These are phyloP conservation scores for Carcinoscorpius rotundicauda DNA, from an alignment of 1,140 invertebrate genomes.

Conservation along the genomic window DNA sequence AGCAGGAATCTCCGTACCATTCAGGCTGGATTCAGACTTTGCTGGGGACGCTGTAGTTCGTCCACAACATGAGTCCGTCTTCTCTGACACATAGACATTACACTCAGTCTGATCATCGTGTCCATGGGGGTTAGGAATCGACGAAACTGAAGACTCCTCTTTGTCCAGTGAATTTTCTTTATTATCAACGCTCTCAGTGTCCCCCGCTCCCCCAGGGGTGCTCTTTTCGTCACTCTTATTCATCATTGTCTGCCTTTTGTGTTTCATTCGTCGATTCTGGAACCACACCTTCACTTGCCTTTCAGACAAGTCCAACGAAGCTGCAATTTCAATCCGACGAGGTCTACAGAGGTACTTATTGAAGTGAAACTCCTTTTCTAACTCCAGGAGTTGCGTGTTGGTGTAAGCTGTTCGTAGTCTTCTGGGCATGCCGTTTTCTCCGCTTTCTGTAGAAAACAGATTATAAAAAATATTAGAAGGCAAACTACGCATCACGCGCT, in stretches of 20 bases:
- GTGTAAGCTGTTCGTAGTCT: conserved; percentile 89
- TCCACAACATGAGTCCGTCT: conserved; percentile 11
- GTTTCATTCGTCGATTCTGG: conserved; percentile 97
- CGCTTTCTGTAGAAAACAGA: conserved; percentile 37
- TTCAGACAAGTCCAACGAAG: conserved; percentile 87
- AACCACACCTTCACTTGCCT: conserved; percentile 87
- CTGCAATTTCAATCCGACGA: conserved; percentile 89
- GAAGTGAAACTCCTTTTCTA: conserved; percentile 97
- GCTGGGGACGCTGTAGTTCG: conserved; percentile 9
- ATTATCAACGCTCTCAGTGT: not conserved
- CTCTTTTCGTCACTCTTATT: conserved; percentile 64
- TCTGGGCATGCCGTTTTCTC: conserved; percentile 71
- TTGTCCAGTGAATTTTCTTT: no score
- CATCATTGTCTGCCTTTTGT: conserved; percentile 73
- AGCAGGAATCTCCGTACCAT: no score
- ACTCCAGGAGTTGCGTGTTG: conserved; percentile 85
- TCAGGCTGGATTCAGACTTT: conserved; percentile 5
- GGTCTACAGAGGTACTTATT: conserved; percentile 88
- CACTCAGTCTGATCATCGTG: no score
- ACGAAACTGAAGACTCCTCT: no score
- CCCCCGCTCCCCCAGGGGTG: conserved; percentile 10
- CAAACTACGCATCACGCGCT: no score
- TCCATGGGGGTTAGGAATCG: no score
- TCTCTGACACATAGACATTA: no score
- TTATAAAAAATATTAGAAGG: no score